These are phyloP conservation scores for Conops quadrifasciatus DNA, from an alignment of 2,888 invertebrate genomes.

Conservation along the genomic window DNA sequence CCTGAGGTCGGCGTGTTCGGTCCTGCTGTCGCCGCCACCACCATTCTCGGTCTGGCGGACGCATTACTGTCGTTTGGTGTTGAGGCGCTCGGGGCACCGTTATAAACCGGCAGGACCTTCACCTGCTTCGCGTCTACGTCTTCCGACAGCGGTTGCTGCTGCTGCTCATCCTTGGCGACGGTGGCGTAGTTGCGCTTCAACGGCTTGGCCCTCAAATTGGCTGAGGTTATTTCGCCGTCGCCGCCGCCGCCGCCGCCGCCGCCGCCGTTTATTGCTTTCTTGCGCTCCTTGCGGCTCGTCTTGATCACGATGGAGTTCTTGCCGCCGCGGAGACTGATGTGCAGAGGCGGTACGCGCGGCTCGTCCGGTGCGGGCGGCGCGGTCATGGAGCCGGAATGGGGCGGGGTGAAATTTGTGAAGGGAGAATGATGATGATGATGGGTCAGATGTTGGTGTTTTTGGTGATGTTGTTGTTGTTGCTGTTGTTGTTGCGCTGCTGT, in stretches of 20 bases:
- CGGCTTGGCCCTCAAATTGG: conserved; percentile 56
- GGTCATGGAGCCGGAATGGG: conserved; percentile 32
- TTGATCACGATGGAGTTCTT: conserved; percentile 86
- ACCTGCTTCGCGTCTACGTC: conserved; percentile 48
- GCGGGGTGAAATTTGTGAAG: conserved; percentile 42
- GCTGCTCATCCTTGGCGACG: conserved; percentile 7
- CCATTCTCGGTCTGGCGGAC: not conserved
- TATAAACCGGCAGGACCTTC: conserved; percentile 50
- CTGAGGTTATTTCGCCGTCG: conserved; percentile 55
- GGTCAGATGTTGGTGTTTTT: not conserved
- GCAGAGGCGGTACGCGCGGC: conserved; percentile 85
- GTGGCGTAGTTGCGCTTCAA: conserved; percentile 50
- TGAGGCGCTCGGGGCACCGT: conserved; percentile 48
- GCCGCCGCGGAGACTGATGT: conserved; percentile 78
- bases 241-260: no score
- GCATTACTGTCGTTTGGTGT: conserved; percentile 24
- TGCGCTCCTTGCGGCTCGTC: conserved; percentile 76
- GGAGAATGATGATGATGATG: conserved; percentile 1
- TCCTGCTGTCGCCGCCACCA: conserved; percentile 9
- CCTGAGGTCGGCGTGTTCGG: conserved; percentile 15
- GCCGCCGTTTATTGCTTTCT: conserved; percentile 67
- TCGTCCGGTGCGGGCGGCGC: conserved; percentile 69
- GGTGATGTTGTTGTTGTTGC: conserved; percentile 31
- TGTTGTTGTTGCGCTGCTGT: conserved; percentile 39
- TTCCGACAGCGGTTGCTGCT: conserved; percentile 39